Evolutionary conservation across 1,140 invertebrate genomes (phyloP), one percentile per base, ranked within the genome.

Genomic region (Oedothorax gibbosus): DNA sequence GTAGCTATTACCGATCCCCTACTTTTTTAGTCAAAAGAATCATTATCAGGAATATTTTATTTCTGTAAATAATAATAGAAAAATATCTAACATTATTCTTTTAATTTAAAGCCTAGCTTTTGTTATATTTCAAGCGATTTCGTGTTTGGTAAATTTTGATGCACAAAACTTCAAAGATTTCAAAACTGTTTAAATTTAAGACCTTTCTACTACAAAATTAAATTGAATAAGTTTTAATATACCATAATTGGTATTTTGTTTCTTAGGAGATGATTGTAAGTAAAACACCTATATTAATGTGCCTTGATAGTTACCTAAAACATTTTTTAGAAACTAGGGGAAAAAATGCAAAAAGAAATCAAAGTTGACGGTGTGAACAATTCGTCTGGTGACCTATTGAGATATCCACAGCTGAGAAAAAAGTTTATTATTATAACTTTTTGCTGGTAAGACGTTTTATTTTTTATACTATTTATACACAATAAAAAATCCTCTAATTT

Each of bases 381-480:
- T 35, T 77, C 73, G 54, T 78, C 84, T 9, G 8, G 35, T n/a
- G 69, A 85, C 60, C 64, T 85, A 50, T 18, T 79, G 49, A 60
- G 62, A 9, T 85, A 85, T 56, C 84, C 76, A 5, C 76, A 79
- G 21, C 77, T 85, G 11, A 62, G 84, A n/a, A 85, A 85, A 62
- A 79, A 73, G 20, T 85, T 85, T 10, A 53, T 85, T 11, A 85
- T 85, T 8, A 80, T 85, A 8, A 80, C 84, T 18, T 71, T 71
- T n/a, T 79, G 71, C n/a, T 85, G 84, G 84, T 85, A 85, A 50
- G 71, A 66, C n/a, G n/a, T 49, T 15, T 35, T 35, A 2, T 5
- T 35, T 35, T 35, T 35, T 35, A 35, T 35, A 35, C 35, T 35
- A 35, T 35, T 35, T 35, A 5, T 35, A 35, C 35, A 35, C 35